Evolutionary conservation across 1,140 invertebrate genomes (phyloP).

Genomic region (Drosophila bifasciata): DNA sequence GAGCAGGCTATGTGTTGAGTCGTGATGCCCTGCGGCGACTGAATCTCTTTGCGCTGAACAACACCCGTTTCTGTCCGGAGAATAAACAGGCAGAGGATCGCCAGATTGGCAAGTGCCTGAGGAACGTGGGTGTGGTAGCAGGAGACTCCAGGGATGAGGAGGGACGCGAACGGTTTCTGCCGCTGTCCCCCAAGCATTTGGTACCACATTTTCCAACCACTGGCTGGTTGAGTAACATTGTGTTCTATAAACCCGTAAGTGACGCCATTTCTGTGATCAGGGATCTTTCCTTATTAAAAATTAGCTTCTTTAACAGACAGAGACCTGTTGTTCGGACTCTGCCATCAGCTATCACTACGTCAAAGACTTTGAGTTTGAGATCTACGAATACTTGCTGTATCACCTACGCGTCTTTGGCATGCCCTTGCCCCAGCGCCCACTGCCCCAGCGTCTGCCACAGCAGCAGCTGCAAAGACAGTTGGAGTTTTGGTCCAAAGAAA

Average conservation of each 20-base stretch:
- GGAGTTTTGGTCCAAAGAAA: conserved; percentile 18
- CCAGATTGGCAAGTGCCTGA: conserved; percentile 95
- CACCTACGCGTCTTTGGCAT: conserved; percentile 9
- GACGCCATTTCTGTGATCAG: neutral
- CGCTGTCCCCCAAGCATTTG: conserved; percentile 89
- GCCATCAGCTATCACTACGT: conserved; percentile 38
- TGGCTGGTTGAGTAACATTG: conserved; percentile 52
- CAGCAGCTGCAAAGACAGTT: conserved; percentile 22
- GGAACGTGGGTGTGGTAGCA: conserved; percentile 93
- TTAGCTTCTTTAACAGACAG: neutral
- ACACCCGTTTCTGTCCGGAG: conserved; percentile 89
- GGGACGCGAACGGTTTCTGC: conserved; percentile 92
- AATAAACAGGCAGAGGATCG: conserved; percentile 92
- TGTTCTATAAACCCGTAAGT: conserved; percentile 24
- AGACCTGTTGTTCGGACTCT: conserved; percentile 19
- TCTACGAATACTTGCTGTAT: conserved; percentile 27
- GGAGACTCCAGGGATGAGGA: conserved; percentile 92
- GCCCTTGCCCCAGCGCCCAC: neutral
- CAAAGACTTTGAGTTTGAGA: conserved; percentile 32
- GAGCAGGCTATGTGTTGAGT: conserved; percentile 96
- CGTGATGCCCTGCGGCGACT: conserved; percentile 90
- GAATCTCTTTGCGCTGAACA: conserved; percentile 88
- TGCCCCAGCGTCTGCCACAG: conserved; percentile 12
- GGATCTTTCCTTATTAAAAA: neutral
- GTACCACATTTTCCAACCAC: conserved; percentile 88